Base-by-base conservation (phyloP, 2,888 invertebrate genomes). In the Brenthis daphne region DNA sequence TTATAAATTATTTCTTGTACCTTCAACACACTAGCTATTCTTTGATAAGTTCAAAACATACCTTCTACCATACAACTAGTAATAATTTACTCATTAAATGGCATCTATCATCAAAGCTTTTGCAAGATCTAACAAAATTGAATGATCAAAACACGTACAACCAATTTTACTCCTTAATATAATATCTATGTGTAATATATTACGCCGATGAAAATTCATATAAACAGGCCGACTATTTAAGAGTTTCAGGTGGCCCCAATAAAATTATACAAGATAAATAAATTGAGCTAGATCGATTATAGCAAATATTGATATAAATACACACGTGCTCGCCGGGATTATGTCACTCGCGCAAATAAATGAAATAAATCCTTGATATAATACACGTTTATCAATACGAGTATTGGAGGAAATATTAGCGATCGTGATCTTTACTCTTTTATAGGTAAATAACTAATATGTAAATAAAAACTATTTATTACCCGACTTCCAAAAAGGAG, bases 221-320 rank as follows among this genome's bases (percentile, higher is more conserved):
- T 60, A 66, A 55, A 61, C 67, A 67, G 14, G 43, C 43, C 29
- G 43, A 37, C 53, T 20, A 54, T 67, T 37, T 61, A 63, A 61
- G 61, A 63, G 67, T 50, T 61, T 61, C 67, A 67, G 67, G 67
- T 67, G 67, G 67, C 67, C 61, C 67, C 67, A 55, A 61, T 67
- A 67, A 67, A 61, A 67, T 61, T 67, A 67, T 67, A 67, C 56
- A 67, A 63, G 20, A 67, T 67, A 67, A 67, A 67, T 67, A 67
- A 67, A 67, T 56, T 56, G 50, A 55, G 54, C 57, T 57, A 12
- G 51, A 67, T 57, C 43, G 61, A 56, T 63, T 67, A 67, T 63
- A 56, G 57, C 61, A 70, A 70, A 70, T 70, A 63, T 70, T 61
- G 56, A 47, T 65, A 50, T 20, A 37, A 53, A 37, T 16, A 50